Evolutionary conservation across 2,113 vertebrate species (phyloP), one percentile per base, ranked within the genome.

Genomic region (Dunckerocampus dactyliophorus): DNA sequence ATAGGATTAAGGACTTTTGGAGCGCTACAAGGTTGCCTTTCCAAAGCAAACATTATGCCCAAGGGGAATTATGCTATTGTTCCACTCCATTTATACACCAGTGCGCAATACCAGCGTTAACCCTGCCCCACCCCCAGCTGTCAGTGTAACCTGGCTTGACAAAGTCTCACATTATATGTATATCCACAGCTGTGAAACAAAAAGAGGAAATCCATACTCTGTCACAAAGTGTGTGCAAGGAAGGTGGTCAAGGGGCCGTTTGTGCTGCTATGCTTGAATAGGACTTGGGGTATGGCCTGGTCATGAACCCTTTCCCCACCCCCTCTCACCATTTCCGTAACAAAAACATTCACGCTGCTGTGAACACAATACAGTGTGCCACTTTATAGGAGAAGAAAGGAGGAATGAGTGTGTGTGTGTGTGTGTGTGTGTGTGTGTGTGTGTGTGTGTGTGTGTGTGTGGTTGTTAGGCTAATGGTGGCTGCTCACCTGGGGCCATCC

Each of bases 1-100:
- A 90, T 88, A 89, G 89, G 88, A 91, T 91, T 90, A 89, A 85
- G 81, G 77, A 86, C 82, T 88, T 90, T 86, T 81, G 84, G 84
- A 85, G 85, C 61, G 50, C 82, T 86, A 86, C 84, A 82, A 87
- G 84, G 77, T 87, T 79, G 77, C 81, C 77, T 82, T 89, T 88
- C 87, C 88, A 91, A 90, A 88, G 88, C 81, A 90, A 89, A 91
- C 88, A 91, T 88, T 82, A 85, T 73, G 63, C 81, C 83, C 70
- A 73, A 80, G 82, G 83, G 87, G 81, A 82, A 85, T 82, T 80
- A 85, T 85, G 77, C 83, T 88, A 86, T 89, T 89, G 87, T 89
- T 89, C 85, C 84, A 88, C 81, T 87, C 70, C 82, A 81, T 86
- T 89, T 83, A 83, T 79, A 82, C 78, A 80, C 76, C 80, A 77